These are phyloP conservation scores for Myoxocephalus aenaeus DNA, from an alignment of 2,797 vertebrate genomes.

Conservation along the genomic window DNA sequence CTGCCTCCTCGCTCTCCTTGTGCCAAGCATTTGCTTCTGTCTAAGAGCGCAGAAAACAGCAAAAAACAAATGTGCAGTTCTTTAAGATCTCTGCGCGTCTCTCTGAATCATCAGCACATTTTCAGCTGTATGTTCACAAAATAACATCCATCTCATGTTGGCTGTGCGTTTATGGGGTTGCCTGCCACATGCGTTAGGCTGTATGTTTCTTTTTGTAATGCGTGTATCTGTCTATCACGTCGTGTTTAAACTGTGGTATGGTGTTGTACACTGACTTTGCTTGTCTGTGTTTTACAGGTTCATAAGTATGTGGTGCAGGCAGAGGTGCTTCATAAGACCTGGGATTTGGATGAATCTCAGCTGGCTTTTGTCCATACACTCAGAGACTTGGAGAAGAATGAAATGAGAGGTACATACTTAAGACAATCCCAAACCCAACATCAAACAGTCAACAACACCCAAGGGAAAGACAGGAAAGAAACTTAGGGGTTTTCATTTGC, in stretches of 20 bases:
- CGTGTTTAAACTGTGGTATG: constrained; percentile 4
- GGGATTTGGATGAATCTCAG: constrained; percentile 88
- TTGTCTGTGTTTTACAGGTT: constrained; percentile 77
- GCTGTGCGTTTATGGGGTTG: constrained; percentile 1
- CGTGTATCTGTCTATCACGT: not conserved
- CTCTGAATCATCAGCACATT: constrained; percentile 23
- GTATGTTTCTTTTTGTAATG: not conserved
- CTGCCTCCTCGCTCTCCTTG: constrained; percentile 42
- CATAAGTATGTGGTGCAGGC: constrained; percentile 90
- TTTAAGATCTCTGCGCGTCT: constrained; percentile 22
- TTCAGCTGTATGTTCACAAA: constrained; percentile 17
- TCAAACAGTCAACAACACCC: constrained; percentile 5
- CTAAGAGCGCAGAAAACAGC: constrained; percentile 28
- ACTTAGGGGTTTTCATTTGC: not conserved
- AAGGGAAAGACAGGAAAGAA: not conserved
- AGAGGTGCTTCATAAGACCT: constrained; percentile 87
- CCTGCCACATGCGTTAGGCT: not conserved
- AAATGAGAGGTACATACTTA: constrained; percentile 84
- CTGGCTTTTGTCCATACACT: constrained; percentile 83
- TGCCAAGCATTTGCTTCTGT: constrained; percentile 46
- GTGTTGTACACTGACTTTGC: constrained; percentile 25
- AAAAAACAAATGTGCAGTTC: not conserved
- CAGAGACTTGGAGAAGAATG: constrained; percentile 85
- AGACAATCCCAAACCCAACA: constrained; percentile 13
- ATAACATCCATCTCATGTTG: not conserved